A percentile compares a stretch with the other conserved stretches of the same genome.
Evolutionary conservation across 2,888 invertebrate genomes (phyloP).

Genomic region (Lypha dubia): DNA sequence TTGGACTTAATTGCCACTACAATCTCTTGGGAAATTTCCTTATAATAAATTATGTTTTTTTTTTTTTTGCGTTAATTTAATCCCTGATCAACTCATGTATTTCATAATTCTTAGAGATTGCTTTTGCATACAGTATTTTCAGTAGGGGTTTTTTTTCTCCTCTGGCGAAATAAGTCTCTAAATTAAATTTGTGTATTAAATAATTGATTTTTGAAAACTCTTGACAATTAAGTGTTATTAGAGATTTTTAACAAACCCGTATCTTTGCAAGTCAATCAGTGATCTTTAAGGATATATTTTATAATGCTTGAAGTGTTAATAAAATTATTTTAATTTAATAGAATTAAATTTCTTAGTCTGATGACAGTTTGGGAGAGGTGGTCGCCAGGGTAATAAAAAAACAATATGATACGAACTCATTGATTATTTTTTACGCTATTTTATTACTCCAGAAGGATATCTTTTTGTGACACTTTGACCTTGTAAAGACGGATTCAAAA

Average conservation of each 20-base stretch:
- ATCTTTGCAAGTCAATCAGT: conserved; percentile 24
- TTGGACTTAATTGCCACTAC: conserved; percentile 71
- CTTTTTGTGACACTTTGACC: too few relatives aligned
- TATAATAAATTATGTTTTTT: conserved; percentile 64
- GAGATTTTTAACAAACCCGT: background rate
- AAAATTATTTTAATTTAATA: background rate
- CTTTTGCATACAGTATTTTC: conserved; percentile 17
- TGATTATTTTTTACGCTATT: too few relatives aligned
- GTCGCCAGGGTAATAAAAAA: background rate
- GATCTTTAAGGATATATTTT: conserved; percentile 13
- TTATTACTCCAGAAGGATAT: too few relatives aligned
- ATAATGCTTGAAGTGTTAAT: background rate
- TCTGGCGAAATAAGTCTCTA: conserved; percentile 57
- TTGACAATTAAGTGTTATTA: conserved; percentile 35
- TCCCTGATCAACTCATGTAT: conserved; percentile 57
- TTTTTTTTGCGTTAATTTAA: conserved; percentile 59
- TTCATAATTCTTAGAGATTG: conserved; percentile 62
- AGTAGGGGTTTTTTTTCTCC: background rate
- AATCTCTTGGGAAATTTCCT: conserved; percentile 64
- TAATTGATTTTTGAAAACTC: conserved; percentile 37
- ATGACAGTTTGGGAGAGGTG: background rate
- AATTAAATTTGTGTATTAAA: conserved; percentile 54
- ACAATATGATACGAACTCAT: too few relatives aligned
- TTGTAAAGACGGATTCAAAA: too few relatives aligned
- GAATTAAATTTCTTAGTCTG: background rate